Base-by-base conservation (phyloP, 1,140 invertebrate genomes). In the Zaprionus davidi region DNA sequence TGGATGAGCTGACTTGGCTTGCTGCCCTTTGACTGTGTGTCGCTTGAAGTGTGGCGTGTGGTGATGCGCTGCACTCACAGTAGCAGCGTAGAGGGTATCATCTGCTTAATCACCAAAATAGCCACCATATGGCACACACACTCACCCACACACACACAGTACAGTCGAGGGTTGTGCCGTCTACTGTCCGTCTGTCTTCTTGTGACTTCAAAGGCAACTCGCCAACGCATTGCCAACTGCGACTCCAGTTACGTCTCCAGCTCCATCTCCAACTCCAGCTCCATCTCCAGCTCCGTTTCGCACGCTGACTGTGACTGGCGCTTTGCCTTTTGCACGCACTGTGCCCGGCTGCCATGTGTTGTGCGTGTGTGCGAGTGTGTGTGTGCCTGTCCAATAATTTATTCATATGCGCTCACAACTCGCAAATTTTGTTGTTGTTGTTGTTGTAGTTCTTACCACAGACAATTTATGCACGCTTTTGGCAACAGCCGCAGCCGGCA, bases 91-190 rank as follows among this genome's bases (percentile, higher is more conserved):
- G 41, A 17, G 41, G 3, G 41, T 91, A 88, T 91, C 88, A 91
- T 91, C 87, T 88, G 88, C 88, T 87, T 91, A 91, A 91, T 91
- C 87, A 91, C 87, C 88, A 80, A 84, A 91, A 91, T 87, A 91
- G 88, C 88, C 87, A 87, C 87, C 87, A 91, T 91, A 91, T 91
- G 87, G 87, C 87, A 78, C 49, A 81, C 51, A 76, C 68, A 69
- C 44, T 24, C 67, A 57, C 44, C 36, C 6, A 36, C 41, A 49
- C 46, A 55, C 44, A 41, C 38, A 41, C 15, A 41, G 36, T 56
- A 4, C 22, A 36, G 20, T 56, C 31, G 65, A 62, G 71, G 71
- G 71, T 69, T 74, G 71, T 49, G 36, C 49, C 41, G n/a, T 53
- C 71, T 31, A 31, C 28, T 41, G 51, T 28, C 7, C 28, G 53